Evolutionary conservation across 2,797 vertebrate genomes (phyloP).

Genomic region (Crypturellus tataupa): DNA sequence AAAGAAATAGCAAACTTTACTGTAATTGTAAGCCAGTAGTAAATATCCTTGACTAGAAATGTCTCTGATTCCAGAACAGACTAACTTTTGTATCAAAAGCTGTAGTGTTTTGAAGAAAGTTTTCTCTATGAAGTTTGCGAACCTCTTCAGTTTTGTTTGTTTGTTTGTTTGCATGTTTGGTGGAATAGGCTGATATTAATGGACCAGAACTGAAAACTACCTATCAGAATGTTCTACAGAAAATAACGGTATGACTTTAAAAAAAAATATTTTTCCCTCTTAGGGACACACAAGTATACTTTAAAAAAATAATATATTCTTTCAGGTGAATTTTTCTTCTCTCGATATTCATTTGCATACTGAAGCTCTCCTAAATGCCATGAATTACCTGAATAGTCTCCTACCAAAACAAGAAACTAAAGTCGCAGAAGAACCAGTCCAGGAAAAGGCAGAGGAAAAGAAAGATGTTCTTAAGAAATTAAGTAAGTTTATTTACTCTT

Average conservation of each 20-base stretch:
- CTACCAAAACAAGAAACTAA: slow-evolving; percentile 85
- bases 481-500: slow-evolving; percentile 50
- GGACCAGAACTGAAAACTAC: slow-evolving; percentile 88
- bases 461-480: slow-evolving; percentile 85
- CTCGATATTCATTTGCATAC: slow-evolving; percentile 96
- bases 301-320: slow-evolving; percentile 39
- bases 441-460: slow-evolving; percentile 87
- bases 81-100: neutral
- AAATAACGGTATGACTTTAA: slow-evolving; percentile 87
- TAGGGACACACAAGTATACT: neutral
- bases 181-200: slow-evolving; percentile 88
- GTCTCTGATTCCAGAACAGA: neutral
- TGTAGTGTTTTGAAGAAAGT: neutral
- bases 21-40: neutral
- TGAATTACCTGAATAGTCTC: slow-evolving; percentile 91
- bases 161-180: slow-evolving; percentile 20
- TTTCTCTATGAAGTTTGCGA: neutral
- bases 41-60: neutral
- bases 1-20: neutral
- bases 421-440: slow-evolving; percentile 78
- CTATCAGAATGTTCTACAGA: slow-evolving; percentile 90
- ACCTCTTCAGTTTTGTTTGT: neutral
- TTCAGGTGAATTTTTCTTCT: slow-evolving; percentile 92
- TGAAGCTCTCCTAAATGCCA: slow-evolving; percentile 92
- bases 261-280: neutral